Evolutionary conservation across 2,113 vertebrate species (phyloP).

Genomic region (Zapornia atra): DNA sequence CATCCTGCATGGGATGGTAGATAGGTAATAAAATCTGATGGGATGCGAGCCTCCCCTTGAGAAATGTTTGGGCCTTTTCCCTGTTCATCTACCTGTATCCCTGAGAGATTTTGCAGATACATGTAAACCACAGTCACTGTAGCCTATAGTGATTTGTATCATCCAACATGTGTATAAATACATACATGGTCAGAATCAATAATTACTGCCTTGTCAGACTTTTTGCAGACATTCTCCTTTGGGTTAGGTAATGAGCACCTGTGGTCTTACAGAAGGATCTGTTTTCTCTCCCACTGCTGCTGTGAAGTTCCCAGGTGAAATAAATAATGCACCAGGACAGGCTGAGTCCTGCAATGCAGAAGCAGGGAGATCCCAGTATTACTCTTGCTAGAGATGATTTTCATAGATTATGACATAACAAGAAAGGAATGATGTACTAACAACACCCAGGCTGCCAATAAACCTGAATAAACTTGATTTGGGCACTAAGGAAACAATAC

Average conservation of each 20-base stretch:
- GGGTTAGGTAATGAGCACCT: background rate
- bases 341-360: background rate
- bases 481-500: background rate
- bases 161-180: background rate
- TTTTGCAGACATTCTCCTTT: background rate
- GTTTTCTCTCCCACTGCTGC: background rate
- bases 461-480: background rate
- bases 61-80: background rate
- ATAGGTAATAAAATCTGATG: background rate
- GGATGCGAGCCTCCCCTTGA: background rate
- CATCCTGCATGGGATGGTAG: background rate
- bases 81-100: background rate
- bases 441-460: constrained; percentile 2
- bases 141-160: background rate
- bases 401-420: background rate
- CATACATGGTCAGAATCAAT: background rate
- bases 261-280: background rate
- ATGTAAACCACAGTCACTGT: background rate
- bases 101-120: background rate
- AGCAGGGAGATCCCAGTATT: background rate
- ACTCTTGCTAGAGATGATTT: background rate
- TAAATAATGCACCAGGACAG: background rate
- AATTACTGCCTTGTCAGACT: background rate
- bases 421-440: constrained; percentile 7
- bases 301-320: constrained; percentile 24